Evolutionary conservation across 1,140 invertebrate species (phyloP), one percentile per base, ranked within the genome.

Genomic region (Zophobas atratus): DNA sequence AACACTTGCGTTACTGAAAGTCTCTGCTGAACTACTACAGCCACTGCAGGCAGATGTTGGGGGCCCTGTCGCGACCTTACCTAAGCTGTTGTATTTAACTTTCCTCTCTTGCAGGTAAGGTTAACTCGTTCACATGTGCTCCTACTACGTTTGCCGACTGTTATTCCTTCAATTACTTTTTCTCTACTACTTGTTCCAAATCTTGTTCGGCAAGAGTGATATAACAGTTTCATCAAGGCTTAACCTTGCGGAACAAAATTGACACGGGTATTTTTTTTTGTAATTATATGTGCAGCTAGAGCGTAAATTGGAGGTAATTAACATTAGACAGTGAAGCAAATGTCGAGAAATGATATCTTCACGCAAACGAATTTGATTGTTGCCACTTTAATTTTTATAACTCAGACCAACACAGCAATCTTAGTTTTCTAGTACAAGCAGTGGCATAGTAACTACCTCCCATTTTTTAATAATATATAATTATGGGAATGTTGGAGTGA

Each of bases 81-180:
- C 70, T 60, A 60, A 77, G 70, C 70, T 56, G 70, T 46, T 72
- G 71, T 55, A 38, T 76, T 67, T 77, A 56, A 56, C 60, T 77
- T 67, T 77, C 76, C 76, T 77, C 76, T 77, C 76, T 73, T 72
- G 5, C 70, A 72, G 75, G 75, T 76, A 63, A 76, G 75, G 57
- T 76, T 76, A 53, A 76, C 49, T 76, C 75, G 60, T 70, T 76
- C 75, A 76, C 75, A 70, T 76, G 63, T 76, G 74, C 60, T 67
- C 60, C 43, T 43, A 43, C 60, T 67, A 57, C 55, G 55, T 36
- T 57, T 43, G 8, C 39, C 60, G 60, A 67, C 60, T 67, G 60
- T 43, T 67, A 67, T 43, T 43, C 32, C 60, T 43, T 67, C 60
- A 20, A 67, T 67, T 67, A 43, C n/a, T 43, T 67, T 51, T 51